Evolutionary conservation across 2,888 invertebrate species (phyloP), one percentile per base, ranked within the genome.

Genomic region (Mechanitis mazaeus): DNA sequence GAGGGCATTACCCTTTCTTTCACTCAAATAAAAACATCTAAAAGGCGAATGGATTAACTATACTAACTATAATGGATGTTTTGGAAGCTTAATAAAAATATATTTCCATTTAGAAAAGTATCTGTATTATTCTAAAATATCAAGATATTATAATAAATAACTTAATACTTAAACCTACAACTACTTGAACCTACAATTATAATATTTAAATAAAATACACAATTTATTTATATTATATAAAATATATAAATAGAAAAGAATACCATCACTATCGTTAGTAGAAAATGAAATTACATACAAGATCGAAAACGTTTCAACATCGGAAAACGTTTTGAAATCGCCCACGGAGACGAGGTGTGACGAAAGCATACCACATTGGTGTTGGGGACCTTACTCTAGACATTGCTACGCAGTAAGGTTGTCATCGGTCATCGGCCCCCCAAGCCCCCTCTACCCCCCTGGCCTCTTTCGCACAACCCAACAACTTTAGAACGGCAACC

Each of bases 1-100:
- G 85, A 86, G 89, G 87, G 85, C 89, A 86, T 83, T 86, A 84
- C 83, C 87, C 89, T 83, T 81, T 80, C 81, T 79, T 74, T 83
- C 83, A 75, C 77, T 78, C 79, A 74, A 73, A 80, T 76, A 77
- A 79, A 83, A 84, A 79, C 83, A 84, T 77, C 83, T 87, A 85
- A 80, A 75, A 78, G 80, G 77, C 79, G 78, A 76, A 76, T 74
- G 80, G 73, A 77, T 80, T 35, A 35, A 6, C 6, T 20, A 20
- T 20, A 20, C 20, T 80, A 83, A 78, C 78, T 78, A 80, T 77
- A 74, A 66, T 70, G 62, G 61, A 63, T 55, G 56, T 60, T 55
- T 60, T 58, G 57, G 55, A 64, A 64, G 31, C 45, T 61, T 35
- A 54, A 54, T 54, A 46, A 58, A 38, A 31, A 45, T 28, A 31